Percentiles rank a stretch among this genome's conserved stretches.
phyloP scores from a whole-genome alignment of 2,888 invertebrate genomes.

The Arge pagana region DNA sequence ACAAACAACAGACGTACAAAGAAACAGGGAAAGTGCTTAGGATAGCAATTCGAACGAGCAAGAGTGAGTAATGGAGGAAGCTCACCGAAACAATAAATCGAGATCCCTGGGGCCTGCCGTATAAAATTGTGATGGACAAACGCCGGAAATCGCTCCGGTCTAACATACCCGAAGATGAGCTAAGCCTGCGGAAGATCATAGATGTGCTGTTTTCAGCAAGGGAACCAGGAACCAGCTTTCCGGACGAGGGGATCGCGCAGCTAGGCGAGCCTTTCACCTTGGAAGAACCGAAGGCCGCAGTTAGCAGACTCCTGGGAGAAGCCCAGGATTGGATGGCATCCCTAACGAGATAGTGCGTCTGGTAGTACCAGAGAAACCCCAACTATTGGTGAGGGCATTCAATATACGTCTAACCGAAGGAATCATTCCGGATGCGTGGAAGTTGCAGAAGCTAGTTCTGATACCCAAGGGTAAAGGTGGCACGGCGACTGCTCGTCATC shows the following conservation, averaged over 20 bases:
- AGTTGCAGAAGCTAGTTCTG: slow-evolving; percentile 30
- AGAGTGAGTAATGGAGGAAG: slow-evolving; percentile 20
- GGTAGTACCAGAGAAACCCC: slow-evolving; percentile 21
- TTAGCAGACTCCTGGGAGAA: background rate
- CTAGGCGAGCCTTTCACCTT: background rate
- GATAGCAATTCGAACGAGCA: slow-evolving; percentile 18
- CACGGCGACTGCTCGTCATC: slow-evolving; percentile 2
- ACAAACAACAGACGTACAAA: slow-evolving; percentile 1
- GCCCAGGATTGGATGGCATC: slow-evolving; percentile 14
- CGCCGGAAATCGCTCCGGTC: too few relatives aligned
- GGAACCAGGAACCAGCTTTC: background rate
- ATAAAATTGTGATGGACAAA: slow-evolving; percentile 24
- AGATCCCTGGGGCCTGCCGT: slow-evolving; percentile 26
- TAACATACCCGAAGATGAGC: slow-evolving; percentile 8
- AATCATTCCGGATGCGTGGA: slow-evolving; percentile 31
- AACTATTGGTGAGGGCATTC: slow-evolving; percentile 15
- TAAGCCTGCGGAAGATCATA: slow-evolving; percentile 16
- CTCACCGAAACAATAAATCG: slow-evolving; percentile 17
- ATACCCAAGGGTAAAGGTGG: slow-evolving; percentile 4
- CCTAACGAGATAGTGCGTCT: slow-evolving; percentile 31
- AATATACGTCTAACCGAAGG: slow-evolving; percentile 16
- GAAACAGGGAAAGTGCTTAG: slow-evolving; percentile 16
- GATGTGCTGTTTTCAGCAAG: slow-evolving; percentile 19
- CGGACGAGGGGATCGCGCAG: background rate
- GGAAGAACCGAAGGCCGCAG: background rate